Conservation (phyloP, 2,113 vertebrate species). For the Aptenodytes patagonicus region DNA sequence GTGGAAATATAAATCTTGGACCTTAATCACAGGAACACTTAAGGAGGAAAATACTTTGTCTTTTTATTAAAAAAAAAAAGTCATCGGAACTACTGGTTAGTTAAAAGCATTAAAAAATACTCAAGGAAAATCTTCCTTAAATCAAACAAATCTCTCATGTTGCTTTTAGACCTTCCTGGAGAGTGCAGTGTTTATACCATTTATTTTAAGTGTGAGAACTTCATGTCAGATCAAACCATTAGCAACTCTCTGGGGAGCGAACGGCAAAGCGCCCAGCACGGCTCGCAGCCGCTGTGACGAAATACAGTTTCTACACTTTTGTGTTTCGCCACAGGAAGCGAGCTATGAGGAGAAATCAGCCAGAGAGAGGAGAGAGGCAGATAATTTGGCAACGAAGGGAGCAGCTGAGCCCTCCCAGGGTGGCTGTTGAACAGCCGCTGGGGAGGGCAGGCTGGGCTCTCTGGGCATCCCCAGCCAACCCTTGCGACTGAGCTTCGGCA, state of each 20-base stretch:
- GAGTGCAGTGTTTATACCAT: neutral
- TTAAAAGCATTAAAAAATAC: neutral
- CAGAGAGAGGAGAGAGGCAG: neutral
- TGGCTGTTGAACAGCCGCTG: neutral
- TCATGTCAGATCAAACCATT: neutral
- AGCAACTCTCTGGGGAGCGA: neutral
- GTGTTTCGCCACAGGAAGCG: neutral
- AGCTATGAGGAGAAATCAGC: neutral
- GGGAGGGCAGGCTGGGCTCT: neutral
- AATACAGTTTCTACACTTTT: neutral
- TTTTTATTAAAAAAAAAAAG: neutral
- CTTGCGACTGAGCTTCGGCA: neutral
- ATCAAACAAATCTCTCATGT: neutral
- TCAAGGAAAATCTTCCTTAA: neutral
- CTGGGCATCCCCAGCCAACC: neutral
- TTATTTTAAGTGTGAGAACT: neutral
- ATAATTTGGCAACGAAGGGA: neutral
- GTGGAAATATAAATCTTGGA: neutral
- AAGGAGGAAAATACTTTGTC: neutral
- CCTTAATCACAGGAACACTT: neutral
- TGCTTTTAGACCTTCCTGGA: neutral
- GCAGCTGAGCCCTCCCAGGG: neutral
- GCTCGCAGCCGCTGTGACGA: neutral
- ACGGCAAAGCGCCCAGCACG: fast-evolving
- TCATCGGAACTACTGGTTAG: neutral